Evolutionary conservation across 2,113 vertebrate genomes (phyloP).

Genomic region (Macrotis lagotis): DNA sequence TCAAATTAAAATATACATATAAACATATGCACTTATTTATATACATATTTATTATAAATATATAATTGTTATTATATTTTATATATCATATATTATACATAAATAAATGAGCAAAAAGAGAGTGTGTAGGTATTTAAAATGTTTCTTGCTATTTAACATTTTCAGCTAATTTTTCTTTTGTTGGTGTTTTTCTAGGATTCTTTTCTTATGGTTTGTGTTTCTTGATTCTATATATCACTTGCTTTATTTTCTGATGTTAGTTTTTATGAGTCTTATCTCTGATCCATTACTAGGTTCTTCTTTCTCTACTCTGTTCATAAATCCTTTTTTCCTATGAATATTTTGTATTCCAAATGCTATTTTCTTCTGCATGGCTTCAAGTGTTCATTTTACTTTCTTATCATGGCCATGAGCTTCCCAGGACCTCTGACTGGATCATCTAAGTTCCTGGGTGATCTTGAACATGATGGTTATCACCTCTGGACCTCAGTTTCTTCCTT

Average conservation of each 20-base stretch:
- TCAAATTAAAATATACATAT: not conserved
- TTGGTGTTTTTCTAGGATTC: not conserved
- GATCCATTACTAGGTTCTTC: not conserved
- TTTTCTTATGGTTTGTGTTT: not conserved
- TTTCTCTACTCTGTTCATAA: not conserved
- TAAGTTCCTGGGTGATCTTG: not conserved
- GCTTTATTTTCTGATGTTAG: not conserved
- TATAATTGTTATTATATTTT: too few relatives aligned
- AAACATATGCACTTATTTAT: too few relatives aligned
- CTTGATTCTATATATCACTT: not conserved
- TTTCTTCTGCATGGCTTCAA: not conserved
- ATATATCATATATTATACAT: too few relatives aligned
- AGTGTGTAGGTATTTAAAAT: not conserved
- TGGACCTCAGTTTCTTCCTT: not conserved
- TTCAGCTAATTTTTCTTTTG: not conserved
- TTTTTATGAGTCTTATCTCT: not conserved
- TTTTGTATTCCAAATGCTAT: not conserved
- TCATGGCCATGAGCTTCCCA: not conserved
- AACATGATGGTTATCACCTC: not conserved
- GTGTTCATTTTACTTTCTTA: not conserved
- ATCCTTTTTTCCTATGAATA: not conserved
- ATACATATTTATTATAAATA: too few relatives aligned
- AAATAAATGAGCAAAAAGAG: not conserved
- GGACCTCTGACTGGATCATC: not conserved
- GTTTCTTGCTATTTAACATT: not conserved